phyloP scores from a whole-genome alignment of 2,797 vertebrate species.

The Sebastes nivosus region DNA sequence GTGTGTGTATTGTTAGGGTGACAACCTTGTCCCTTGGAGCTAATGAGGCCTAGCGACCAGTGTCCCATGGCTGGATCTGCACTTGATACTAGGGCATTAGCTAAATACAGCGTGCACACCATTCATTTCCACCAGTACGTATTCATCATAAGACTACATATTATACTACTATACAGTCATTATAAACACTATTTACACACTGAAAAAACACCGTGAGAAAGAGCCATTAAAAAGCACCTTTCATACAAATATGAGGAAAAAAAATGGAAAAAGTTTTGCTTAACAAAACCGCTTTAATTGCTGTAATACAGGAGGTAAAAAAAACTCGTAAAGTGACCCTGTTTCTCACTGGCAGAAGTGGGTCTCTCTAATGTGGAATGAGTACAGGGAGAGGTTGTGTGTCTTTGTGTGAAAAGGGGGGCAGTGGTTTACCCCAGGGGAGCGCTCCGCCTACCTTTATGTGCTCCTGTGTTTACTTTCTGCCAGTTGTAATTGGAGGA shows the following conservation, averaged over 20 bases:
- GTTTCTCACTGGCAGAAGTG: conserved; percentile 58
- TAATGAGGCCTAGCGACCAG: conserved; percentile 65
- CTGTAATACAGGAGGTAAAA: not conserved
- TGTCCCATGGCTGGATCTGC: conserved; percentile 45
- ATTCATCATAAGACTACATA: not conserved
- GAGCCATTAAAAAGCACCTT: not conserved
- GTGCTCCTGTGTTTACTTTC: conserved; percentile 65
- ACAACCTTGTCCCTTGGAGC: conserved; percentile 62
- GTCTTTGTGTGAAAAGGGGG: conserved; percentile 12
- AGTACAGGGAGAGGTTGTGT: conserved; percentile 12
- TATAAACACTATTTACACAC: conserved; percentile 5
- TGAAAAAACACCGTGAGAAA: not conserved
- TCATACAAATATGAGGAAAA: not conserved
- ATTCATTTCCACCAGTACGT: conserved; percentile 28
- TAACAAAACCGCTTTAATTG: conserved; percentile 9
- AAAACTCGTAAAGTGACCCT: conserved; percentile 27
- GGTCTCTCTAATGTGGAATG: conserved; percentile 39
- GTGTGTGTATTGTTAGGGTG: conserved; percentile 3
- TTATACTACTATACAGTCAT: not conserved
- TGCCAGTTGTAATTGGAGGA: conserved; percentile 67
- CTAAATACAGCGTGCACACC: conserved; percentile 36
- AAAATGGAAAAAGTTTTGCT: not conserved
- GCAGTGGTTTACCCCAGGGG: conserved; percentile 42
- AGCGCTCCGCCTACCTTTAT: conserved; percentile 50
- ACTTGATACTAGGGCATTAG: conserved; percentile 47